phyloP scores from a whole-genome alignment of 2,888 invertebrate genomes.

The Elmis aenea region DNA sequence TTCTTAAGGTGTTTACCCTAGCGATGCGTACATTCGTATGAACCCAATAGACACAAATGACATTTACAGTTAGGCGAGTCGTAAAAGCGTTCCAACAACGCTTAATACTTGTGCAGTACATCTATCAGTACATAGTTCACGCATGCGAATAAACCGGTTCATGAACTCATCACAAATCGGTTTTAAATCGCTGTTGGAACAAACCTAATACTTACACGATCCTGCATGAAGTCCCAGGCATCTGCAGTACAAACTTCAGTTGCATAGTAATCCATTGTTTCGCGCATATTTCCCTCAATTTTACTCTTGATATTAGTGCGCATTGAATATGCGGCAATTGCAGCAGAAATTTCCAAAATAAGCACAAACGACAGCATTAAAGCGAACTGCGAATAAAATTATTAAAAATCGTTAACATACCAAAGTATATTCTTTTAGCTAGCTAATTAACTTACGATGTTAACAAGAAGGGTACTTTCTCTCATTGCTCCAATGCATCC shows the following conservation, averaged over 20 bases:
- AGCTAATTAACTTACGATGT: constrained; percentile 47
- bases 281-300: constrained; percentile 48
- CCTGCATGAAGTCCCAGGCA: constrained; percentile 57
- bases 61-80: no score
- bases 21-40: no score
- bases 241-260: constrained; percentile 37
- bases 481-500: constrained; percentile 80
- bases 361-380: constrained; percentile 52
- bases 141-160: no score
- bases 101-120: no score
- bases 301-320: constrained; percentile 43
- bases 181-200: no score
- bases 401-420: constrained; percentile 2
- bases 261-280: constrained; percentile 47
- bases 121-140: no score
- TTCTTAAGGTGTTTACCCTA: no score
- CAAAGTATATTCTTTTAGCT: constrained; percentile 1
- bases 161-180: no score
- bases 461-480: constrained; percentile 69
- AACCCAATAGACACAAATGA: no score
- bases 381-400: constrained; percentile 53
- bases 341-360: constrained; percentile 57
- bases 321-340: constrained; percentile 53
- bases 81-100: no score
- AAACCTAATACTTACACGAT: constrained; percentile 50